These are phyloP conservation scores for Notoglanidium macrostoma DNA, from an alignment of 2,797 vertebrate species.

Conservation along the genomic window DNA sequence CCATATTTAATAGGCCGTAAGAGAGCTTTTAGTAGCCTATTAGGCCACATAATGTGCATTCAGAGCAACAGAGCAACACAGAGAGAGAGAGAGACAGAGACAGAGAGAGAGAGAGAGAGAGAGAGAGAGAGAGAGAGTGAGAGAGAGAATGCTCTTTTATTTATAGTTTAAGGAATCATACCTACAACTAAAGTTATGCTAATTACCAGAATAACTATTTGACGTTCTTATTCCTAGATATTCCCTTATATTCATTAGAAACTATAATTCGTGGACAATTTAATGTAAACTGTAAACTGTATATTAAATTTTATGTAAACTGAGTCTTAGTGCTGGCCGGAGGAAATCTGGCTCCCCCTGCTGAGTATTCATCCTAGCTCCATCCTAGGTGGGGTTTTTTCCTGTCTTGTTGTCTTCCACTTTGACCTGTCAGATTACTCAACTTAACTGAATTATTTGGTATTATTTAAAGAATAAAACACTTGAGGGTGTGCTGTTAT, in stretches of 20 bases:
- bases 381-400: not conserved
- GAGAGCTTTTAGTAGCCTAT: slow-evolving; percentile 12
- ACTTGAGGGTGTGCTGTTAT: too few species aligned
- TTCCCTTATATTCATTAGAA: not conserved
- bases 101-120: not conserved
- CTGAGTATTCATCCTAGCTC: not conserved
- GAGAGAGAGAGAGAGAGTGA: not conserved
- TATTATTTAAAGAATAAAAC: too few species aligned
- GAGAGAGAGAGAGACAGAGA: not conserved
- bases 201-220: not conserved
- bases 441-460: too few species aligned
- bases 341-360: slow-evolving; percentile 23
- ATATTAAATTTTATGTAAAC: not conserved
- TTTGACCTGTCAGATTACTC: not conserved
- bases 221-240: not conserved
- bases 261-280: not conserved
- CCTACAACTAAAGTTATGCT: not conserved
- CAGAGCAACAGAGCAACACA: not conserved
- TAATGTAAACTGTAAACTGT: not conserved
- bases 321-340: not conserved
- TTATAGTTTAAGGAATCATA: not conserved
- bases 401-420: too few species aligned
- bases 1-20: slow-evolving; percentile 35
- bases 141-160: not conserved
- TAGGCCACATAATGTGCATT: slow-evolving; percentile 19